A percentile compares a stretch with the other conserved stretches of the same genome.
These are phyloP conservation scores for Mesorhabditis belari DNA, from an alignment of 2,888 invertebrate genomes.

Conservation along the genomic window DNA sequence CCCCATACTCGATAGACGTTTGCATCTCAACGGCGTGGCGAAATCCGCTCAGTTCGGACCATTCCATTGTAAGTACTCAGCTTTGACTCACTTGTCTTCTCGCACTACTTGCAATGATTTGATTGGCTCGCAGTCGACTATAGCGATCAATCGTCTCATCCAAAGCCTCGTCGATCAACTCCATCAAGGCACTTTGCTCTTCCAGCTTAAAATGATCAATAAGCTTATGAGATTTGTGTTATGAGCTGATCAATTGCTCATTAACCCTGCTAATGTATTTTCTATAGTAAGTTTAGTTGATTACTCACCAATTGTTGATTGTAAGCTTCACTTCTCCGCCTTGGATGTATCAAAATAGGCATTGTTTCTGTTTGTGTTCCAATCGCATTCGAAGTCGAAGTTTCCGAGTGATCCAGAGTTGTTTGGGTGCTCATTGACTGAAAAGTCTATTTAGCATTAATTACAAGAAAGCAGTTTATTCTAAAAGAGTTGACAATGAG, in stretches of 20 bases:
- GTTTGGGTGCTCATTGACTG: background rate
- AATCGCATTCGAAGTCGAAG: background rate
- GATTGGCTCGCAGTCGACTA: slow-evolving; percentile 40
- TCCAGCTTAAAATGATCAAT: slow-evolving; percentile 31
- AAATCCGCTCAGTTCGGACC: no score
- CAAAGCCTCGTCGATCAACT: slow-evolving; percentile 45
- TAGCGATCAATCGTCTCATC: slow-evolving; percentile 48
- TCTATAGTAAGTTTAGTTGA: background rate
- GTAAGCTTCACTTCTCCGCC: slow-evolving; percentile 14
- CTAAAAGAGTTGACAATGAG: background rate
- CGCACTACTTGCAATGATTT: slow-evolving; percentile 45
- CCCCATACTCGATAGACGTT: no score
- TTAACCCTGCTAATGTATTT: background rate
- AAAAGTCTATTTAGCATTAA: no score
- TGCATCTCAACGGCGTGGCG: no score
- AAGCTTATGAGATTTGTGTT: no score
- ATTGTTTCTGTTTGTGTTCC: slow-evolving; percentile 20
- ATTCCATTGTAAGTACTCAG: background rate
- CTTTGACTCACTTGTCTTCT: slow-evolving; percentile 34
- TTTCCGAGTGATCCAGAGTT: background rate
- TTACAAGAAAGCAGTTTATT: background rate
- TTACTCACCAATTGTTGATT: background rate
- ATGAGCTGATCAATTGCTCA: no score
- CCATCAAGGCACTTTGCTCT: slow-evolving; percentile 38
- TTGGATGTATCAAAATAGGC: slow-evolving; percentile 13